Evolutionary conservation across 2,113 vertebrate species (phyloP), one percentile per base, ranked within the genome.

Genomic region (Dolichallabes microphthalmus): DNA sequence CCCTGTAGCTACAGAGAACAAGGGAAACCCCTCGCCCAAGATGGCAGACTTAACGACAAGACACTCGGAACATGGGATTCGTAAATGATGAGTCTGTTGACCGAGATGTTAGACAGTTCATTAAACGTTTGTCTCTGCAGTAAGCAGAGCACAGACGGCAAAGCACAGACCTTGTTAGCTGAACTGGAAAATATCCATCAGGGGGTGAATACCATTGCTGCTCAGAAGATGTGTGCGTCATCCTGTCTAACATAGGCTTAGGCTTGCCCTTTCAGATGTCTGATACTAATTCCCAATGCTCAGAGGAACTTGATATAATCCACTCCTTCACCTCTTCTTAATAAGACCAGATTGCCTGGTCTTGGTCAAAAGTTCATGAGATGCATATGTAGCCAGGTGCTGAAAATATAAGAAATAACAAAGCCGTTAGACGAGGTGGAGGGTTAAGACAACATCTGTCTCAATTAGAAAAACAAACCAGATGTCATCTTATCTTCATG

Each of bases 281-380:
- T 61, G 94, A 94, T 95, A 96, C 91, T 1, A 82, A 91, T 93
- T 88, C 93, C 92, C 90, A 97, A 97, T 96, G 96, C 97, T 97
- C 97, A 92, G 91, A 96, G 97, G 96, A 97, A 97, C 97, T 98
- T 98, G 96, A 98, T 98, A 98, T 92, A 96, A 96, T 92, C 92
- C 90, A 92, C 90, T 94, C 94, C 95, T 94, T 93, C 95, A 94
- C 69, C 93, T 94, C 93, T 90, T 91, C 91, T 91, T 93, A 95
- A 94, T 97, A 96, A 97, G 96, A 95, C 96, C 96, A 92, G 96
- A 96, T 95, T 94, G 94, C 94, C 93, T 96, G 92, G 93, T 93
- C 94, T 94, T 97, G 97, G 96, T 98, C 97, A 97, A 96, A 97
- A 97, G 96, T 97, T 98, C 96, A 97, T 95, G 94, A 94, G 93